Conservation (phyloP, 2,113 vertebrate genomes). For the Psephotus haematonotus region DNA sequence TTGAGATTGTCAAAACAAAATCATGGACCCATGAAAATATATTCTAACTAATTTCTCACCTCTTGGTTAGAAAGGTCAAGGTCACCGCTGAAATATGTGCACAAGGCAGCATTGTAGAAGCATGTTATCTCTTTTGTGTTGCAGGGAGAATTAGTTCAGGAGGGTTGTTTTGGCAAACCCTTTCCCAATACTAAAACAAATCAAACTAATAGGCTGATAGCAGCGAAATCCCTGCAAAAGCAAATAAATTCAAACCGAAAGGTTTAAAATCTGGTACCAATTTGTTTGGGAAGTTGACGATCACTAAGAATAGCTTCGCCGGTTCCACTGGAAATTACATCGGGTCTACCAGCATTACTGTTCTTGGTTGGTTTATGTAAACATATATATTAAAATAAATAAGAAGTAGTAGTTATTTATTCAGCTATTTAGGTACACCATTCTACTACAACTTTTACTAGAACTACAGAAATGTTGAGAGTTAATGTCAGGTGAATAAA, state of each 20-base stretch:
- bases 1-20: conserved; percentile 15
- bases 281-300: background rate
- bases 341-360: background rate
- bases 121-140: background rate
- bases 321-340: background rate
- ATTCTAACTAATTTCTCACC: background rate
- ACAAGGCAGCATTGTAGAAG: background rate
- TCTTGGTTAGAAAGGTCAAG: background rate
- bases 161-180: background rate
- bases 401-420: background rate
- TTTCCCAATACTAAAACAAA: background rate
- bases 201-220: background rate
- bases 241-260: background rate
- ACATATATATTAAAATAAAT: background rate
- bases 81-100: background rate
- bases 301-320: background rate
- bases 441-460: background rate
- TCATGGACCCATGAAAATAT: background rate
- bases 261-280: background rate
- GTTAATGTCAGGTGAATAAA: background rate
- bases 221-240: background rate
- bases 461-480: background rate
- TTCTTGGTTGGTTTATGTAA: background rate
- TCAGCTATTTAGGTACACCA: background rate
- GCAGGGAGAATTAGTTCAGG: background rate